Evolutionary conservation across 2,888 invertebrate genomes (phyloP).

Genomic region (Cephus rjabovi): DNA sequence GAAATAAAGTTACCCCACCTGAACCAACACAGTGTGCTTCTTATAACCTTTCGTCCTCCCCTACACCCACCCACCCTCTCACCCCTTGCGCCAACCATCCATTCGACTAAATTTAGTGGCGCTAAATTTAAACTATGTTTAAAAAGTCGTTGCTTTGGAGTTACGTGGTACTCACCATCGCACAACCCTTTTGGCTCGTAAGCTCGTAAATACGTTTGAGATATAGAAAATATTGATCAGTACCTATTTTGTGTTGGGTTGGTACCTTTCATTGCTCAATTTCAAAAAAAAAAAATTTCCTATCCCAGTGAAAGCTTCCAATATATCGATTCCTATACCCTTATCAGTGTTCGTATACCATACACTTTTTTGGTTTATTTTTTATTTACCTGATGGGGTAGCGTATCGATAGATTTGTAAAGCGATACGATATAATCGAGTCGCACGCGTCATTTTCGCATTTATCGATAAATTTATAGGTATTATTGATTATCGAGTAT

Average conservation of each 20-base stretch:
- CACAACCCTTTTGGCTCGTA: not conserved
- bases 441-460: not conserved
- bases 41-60: not conserved
- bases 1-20: constrained; percentile 15
- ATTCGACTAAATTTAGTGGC: constrained; percentile 14
- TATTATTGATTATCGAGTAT: not conserved
- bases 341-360: not conserved
- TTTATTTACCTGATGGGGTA: not conserved
- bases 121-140: constrained; percentile 15
- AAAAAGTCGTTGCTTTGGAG: not conserved
- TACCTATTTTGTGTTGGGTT: not conserved
- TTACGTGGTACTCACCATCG: too few species aligned
- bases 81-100: not conserved
- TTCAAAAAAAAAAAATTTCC: not conserved
- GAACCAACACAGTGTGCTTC: constrained; percentile 13
- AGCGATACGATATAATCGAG: not conserved
- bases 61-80: too few species aligned
- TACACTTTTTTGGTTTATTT: not conserved
- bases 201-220: not conserved
- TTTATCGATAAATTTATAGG: not conserved
- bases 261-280: not conserved
- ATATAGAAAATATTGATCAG: not conserved
- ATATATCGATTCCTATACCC: not conserved
- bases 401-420: not conserved
- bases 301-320: not conserved